These are phyloP conservation scores for Anthoptus insignis DNA, from an alignment of 2,888 invertebrate genomes.

Conservation along the genomic window DNA sequence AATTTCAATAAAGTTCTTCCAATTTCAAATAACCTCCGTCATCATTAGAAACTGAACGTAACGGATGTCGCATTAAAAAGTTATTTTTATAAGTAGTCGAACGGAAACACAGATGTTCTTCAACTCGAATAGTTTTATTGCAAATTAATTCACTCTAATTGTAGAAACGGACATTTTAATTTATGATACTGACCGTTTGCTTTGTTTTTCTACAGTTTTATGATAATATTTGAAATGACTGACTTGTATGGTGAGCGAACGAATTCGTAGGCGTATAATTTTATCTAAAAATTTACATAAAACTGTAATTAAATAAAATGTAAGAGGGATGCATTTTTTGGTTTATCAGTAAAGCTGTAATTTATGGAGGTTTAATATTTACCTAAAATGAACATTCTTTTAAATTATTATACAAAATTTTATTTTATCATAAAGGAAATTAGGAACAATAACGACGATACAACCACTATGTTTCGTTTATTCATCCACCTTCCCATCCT, in stretches of 20 bases:
- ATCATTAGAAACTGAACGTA: background rate
- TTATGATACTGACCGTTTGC: conserved; percentile 24
- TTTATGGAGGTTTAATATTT: no score
- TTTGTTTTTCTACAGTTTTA: conserved; percentile 1
- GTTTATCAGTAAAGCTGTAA: no score
- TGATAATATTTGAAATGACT: background rate
- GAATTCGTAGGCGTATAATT: background rate
- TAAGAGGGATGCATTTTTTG: background rate
- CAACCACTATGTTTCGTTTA: no score
- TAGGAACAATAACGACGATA: no score
- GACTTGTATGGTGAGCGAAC: background rate
- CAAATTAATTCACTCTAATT: conserved; percentile 38
- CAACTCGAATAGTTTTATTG: conserved; percentile 35
- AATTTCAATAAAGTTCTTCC: no score
- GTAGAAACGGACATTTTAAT: conserved; percentile 23
- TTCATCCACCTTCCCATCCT: no score
- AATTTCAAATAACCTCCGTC: background rate
- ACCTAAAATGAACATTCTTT: no score
- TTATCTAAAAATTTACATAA: background rate
- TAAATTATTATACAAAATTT: no score
- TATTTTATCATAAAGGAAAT: no score
- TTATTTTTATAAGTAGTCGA: conserved; percentile 6
- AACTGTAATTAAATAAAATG: background rate
- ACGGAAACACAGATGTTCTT: conserved; percentile 29
- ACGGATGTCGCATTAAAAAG: conserved; percentile 16